Base-by-base conservation (phyloP, 2,888 invertebrate genomes). In the Cheiracanthium punctorium region DNA sequence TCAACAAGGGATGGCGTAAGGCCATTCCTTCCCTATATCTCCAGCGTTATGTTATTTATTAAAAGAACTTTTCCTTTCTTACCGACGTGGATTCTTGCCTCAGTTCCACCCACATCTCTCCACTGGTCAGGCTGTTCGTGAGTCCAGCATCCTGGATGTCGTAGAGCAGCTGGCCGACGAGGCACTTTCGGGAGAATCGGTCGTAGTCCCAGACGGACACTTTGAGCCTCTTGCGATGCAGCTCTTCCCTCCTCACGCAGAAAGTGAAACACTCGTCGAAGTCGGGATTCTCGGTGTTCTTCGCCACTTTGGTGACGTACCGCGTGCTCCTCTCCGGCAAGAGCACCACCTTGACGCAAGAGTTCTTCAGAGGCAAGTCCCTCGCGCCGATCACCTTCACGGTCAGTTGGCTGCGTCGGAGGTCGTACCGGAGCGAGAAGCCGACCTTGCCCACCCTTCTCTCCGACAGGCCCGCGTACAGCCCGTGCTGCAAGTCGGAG, bases 201-300 rank as follows among this genome's bases (percentile, higher is more conserved):
- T 92, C 92, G 14, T 91, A 91, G 89, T 92, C 92, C 89, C 91
- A 92, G 14, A 92, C 91, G 10, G 91, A 91, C 65, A 92, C 88
- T 32, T 89, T 89, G 10, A 89, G 75, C 2, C 90, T 87, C 69
- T 89, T 88, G 17, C 82, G 82, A 12, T 71, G 82, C 0, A 89
- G 72, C n/a, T 87, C 69, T 0, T 88, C 86, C 29, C 79, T 70
- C 20, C 72, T 28, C 0, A 88, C 79, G 12, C 73, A 82, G 87
- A 91, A 91, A 1, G 82, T 77, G 84, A 91, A 91, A 7, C 90
- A 90, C 87, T 92, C 91, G 87, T 91, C 91, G 89, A 90, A 92
- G 2, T 90, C 85, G 1, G 92, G 91, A 33, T 90, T 89, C 8
- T 91, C 86, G 0, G 91, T 91, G 88, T 90, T 91, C 80, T 90